Evolutionary conservation across 2,888 invertebrate genomes (phyloP).

Genomic region (Lochmaea crataegi): DNA sequence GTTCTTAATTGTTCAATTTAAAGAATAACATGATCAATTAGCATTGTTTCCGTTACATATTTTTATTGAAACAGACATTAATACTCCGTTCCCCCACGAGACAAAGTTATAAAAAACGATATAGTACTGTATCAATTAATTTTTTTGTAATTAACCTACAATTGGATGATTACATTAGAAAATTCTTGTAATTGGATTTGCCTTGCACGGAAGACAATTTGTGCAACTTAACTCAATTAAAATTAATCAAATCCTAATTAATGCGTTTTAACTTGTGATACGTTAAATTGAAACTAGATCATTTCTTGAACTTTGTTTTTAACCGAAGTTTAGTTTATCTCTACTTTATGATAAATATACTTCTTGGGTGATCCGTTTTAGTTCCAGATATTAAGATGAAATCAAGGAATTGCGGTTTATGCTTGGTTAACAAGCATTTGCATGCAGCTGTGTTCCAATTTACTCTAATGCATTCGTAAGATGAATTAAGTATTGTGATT

Average conservation of each 20-base stretch:
- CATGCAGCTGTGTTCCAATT: constrained; percentile 2
- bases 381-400: not conserved
- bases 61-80: not conserved
- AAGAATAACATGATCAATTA: too few relatives aligned
- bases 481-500: not conserved
- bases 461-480: not conserved
- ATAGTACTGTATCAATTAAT: not conserved
- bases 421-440: not conserved
- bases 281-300: not conserved
- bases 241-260: constrained; percentile 3
- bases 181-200: constrained; percentile 12
- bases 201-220: constrained; percentile 16
- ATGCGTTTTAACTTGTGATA: not conserved
- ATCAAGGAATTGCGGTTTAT: not conserved
- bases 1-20: too few relatives aligned
- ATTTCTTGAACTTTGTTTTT: not conserved
- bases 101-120: not conserved
- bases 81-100: not conserved
- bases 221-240: constrained; percentile 10
- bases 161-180: constrained; percentile 13
- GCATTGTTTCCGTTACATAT: too few relatives aligned
- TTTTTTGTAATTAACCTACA: constrained; percentile 5
- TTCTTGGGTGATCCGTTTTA: not conserved
- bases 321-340: not conserved
- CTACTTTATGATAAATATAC: not conserved